Conservation (phyloP, 2,797 vertebrate species). For the Sarcoramphus papa region DNA sequence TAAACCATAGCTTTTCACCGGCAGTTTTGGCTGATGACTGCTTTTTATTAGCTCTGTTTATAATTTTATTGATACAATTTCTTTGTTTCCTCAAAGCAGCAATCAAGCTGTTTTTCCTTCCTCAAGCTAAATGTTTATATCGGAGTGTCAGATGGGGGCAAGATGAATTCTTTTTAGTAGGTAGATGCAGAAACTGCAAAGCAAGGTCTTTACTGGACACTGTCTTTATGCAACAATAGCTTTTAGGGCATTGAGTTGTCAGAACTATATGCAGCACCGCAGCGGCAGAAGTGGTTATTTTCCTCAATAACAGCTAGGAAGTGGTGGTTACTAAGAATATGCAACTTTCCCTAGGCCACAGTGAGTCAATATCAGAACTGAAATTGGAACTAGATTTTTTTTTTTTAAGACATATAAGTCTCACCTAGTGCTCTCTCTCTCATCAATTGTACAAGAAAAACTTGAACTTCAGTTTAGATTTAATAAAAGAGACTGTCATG, state of each 20-base stretch:
- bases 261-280: not conserved
- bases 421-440: not conserved
- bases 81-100: conserved; percentile 6
- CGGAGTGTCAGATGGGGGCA: not conserved
- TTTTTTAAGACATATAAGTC: not conserved
- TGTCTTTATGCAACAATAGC: not conserved
- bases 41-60: conserved; percentile 21
- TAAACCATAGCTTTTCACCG: not conserved
- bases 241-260: not conserved
- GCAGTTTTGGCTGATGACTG: not conserved
- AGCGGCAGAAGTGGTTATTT: not conserved
- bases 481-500: not conserved
- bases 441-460: not conserved
- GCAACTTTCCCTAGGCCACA: not conserved
- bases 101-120: not conserved
- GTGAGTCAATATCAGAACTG: not conserved
- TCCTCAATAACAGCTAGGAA: not conserved
- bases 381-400: not conserved
- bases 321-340: not conserved
- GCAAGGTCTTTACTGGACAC: not conserved
- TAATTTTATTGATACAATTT: not conserved
- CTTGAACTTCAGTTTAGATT: not conserved
- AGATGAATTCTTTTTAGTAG: not conserved
- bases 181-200: not conserved
- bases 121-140: not conserved